Evolutionary conservation across 2,113 vertebrate genomes (phyloP).

Genomic region (Sarotherodon lohbergeri): DNA sequence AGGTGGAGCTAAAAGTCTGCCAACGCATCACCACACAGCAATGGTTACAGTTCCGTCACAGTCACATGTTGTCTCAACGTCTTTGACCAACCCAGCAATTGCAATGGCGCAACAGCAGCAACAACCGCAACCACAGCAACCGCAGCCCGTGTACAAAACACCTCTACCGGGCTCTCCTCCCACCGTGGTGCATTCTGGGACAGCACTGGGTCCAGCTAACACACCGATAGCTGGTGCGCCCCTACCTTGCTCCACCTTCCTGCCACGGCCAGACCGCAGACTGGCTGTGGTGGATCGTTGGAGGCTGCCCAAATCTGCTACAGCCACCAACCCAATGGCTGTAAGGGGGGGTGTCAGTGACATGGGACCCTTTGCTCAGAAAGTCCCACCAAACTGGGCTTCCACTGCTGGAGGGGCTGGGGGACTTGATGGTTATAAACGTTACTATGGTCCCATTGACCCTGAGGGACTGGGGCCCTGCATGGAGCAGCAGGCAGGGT

Average conservation of each 20-base stretch:
- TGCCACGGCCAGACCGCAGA: conserved; percentile 81
- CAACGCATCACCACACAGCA: conserved; percentile 67
- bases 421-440: conserved; percentile 86
- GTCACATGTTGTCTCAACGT: conserved; percentile 64
- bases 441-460: conserved; percentile 90
- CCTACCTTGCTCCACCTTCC: conserved; percentile 81
- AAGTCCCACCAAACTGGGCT: conserved; percentile 71
- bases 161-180: conserved; percentile 77
- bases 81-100: conserved; percentile 66
- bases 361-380: conserved; percentile 71
- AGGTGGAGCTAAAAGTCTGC: conserved; percentile 68
- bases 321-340: conserved; percentile 74
- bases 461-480: conserved; percentile 84
- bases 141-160: conserved; percentile 72
- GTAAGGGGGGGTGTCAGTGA: conserved; percentile 67
- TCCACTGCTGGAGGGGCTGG: conserved; percentile 63
- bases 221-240: conserved; percentile 77
- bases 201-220: conserved; percentile 75
- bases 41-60: conserved; percentile 69
- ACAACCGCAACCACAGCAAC: conserved; percentile 67
- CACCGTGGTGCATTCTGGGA: conserved; percentile 75
- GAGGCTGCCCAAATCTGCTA: conserved; percentile 79
- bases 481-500: conserved; percentile 76
- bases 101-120: conserved; percentile 74
- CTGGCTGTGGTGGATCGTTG: conserved; percentile 84